Conservation (phyloP, 2,797 vertebrate genomes). For the Fistularia commersonii region DNA sequence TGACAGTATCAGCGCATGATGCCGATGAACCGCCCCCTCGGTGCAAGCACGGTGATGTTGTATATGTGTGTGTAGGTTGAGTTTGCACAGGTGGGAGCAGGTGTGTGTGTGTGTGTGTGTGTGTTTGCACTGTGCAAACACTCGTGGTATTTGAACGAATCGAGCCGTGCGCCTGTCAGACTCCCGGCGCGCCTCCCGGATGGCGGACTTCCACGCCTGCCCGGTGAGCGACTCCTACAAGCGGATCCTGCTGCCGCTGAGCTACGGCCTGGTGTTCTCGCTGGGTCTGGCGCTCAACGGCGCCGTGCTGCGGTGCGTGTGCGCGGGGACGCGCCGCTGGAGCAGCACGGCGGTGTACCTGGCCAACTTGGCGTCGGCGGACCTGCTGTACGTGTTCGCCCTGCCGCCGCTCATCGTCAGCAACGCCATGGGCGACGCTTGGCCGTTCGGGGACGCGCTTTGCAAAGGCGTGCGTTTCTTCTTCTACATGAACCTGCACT, state of each 20-base stretch:
- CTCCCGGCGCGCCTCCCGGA: conserved; percentile 3
- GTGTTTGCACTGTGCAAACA: no score
- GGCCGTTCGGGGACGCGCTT: conserved; percentile 58
- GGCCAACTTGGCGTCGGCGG: conserved; percentile 64
- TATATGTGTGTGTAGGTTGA: background rate
- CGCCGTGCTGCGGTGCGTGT: conserved; percentile 49
- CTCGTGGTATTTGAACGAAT: no score
- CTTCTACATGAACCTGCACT: conserved; percentile 62
- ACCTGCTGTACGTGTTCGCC: conserved; percentile 62
- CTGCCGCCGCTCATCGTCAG: conserved; percentile 64
- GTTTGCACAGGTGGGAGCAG: conserved; percentile 18
- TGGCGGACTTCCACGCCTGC: conserved; percentile 43
- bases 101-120: background rate
- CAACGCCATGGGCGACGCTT: conserved; percentile 39
- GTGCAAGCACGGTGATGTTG: no score
- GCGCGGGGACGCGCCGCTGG: conserved; percentile 38
- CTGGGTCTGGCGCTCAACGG: conserved; percentile 63
- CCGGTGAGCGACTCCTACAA: conserved; percentile 47
- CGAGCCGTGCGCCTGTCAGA: no score
- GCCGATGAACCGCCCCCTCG: no score
- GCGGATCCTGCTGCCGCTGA: conserved; percentile 46
- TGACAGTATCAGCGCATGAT: no score
- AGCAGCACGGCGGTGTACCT: conserved; percentile 56
- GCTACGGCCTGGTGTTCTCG: conserved; percentile 59
- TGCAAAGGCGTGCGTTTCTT: conserved; percentile 61